Conservation (phyloP, 2,113 vertebrate species). For the Ptychochromis oligacanthus region DNA sequence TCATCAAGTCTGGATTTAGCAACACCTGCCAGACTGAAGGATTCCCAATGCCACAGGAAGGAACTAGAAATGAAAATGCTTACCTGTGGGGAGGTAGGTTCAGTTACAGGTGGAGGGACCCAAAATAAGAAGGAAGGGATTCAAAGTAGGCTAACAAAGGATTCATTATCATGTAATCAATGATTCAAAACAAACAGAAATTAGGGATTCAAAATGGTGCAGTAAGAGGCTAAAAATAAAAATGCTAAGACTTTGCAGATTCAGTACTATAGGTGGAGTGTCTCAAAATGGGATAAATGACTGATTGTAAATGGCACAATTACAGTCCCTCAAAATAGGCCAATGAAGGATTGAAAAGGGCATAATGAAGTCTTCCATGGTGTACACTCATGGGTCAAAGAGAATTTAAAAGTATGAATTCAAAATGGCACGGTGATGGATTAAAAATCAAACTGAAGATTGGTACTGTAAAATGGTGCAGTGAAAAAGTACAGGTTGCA, state of each 20-base stretch:
- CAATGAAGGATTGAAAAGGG: neutral
- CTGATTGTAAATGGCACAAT: neutral
- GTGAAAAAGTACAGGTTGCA: neutral
- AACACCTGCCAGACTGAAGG: neutral
- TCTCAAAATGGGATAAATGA: neutral
- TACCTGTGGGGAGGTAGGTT: neutral
- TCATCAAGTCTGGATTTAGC: neutral
- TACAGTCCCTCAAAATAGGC: neutral
- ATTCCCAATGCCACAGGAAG: neutral
- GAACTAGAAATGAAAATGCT: neutral
- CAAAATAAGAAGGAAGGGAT: neutral
- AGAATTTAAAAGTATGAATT: too few relatives aligned
- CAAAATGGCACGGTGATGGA: too few relatives aligned
- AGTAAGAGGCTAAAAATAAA: neutral
- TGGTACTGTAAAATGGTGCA: too few relatives aligned
- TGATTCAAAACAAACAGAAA: neutral
- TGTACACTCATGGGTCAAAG: too few relatives aligned
- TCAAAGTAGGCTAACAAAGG: neutral
- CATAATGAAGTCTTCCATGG: too few relatives aligned
- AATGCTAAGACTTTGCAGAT: neutral
- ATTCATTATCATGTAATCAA: neutral
- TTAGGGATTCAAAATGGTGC: neutral
- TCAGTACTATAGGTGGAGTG: neutral
- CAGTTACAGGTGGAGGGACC: neutral
- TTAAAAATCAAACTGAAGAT: too few relatives aligned